Evolutionary conservation across 2,888 invertebrate species (phyloP), one percentile per base, ranked within the genome.

Genomic region (Cosmia pyralina): DNA sequence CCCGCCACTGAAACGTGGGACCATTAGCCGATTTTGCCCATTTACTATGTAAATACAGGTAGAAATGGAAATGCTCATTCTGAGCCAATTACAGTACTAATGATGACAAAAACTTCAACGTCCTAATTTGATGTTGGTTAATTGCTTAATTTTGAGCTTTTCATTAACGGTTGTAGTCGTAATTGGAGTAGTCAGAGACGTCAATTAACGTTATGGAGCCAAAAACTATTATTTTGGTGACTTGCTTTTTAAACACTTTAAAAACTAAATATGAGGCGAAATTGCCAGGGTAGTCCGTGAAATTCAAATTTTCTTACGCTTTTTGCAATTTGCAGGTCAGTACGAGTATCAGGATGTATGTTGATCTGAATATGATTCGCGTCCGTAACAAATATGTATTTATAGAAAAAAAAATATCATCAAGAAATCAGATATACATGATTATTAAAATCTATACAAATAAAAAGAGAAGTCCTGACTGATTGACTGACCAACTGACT

Each of bases 41-140:
- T 88, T 88, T 82, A 69, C 79, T 85, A 87, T 85, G 89, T 85
- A 86, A 89, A 89, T 88, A 89, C 87, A 88, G 87, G 87, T 89
- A 85, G 82, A 81, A 87, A 88, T 88, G 88, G 84, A 79, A 86
- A 86, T 84, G 81, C 74, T 84, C 85, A 84, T 75, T 78, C 59
- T 83, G 79, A 73, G 78, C 83, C 87, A 89, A 88, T 89, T 86
- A 89, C 75, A 75, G 80, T 69, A 82, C 85, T 82, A 85, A 87
- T 79, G 81, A 85, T 78, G 74, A 81, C 82, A 85, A 85, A 86
- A 85, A 82, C 85, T 77, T 81, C 77, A 69, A 59, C 72, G 76
- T 70, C 44, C 72, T 81, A 81, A 82, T 84, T 82, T 70, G 77
- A 81, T 72, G 84, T 69, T 57, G 81, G 75, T 81, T 70, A 75